Evolutionary conservation across 1,140 invertebrate species (phyloP).

Genomic region (Drosophila obscura): DNA sequence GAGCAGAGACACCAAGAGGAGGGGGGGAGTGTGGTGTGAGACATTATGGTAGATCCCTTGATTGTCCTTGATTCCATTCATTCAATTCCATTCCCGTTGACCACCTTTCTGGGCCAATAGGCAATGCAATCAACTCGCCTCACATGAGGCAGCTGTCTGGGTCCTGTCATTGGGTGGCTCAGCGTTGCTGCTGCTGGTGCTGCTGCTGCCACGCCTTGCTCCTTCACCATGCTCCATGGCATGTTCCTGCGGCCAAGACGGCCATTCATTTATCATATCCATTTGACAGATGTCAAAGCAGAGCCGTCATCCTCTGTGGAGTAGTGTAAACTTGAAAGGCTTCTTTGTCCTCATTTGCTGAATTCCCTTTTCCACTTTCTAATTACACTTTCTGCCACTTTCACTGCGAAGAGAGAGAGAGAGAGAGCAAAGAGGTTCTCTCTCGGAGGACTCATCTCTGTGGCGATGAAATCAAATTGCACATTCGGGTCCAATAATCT

Average conservation of each 20-base stretch:
- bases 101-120: background rate
- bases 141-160: conserved; percentile 19
- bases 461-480: conserved; percentile 50
- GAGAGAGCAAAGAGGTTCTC: background rate
- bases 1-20: background rate
- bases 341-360: conserved; percentile 7
- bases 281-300: conserved; percentile 19
- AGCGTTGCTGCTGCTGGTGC: background rate
- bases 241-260: conserved; percentile 34
- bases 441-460: background rate
- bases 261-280: conserved; percentile 45
- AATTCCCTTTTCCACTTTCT: background rate
- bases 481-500: conserved; percentile 54
- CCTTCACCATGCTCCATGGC: background rate
- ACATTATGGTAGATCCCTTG: conserved; percentile 20
- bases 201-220: background rate
- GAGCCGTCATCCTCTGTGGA: background rate
- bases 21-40: background rate
- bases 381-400: conserved; percentile 31
- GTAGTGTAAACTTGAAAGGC: conserved; percentile 24
- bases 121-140: conserved; percentile 48
- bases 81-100: background rate
- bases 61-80: background rate
- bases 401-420: background rate
- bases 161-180: conserved; percentile 8